phyloP scores from a whole-genome alignment of 1,140 invertebrate species.

The Neelides sp. region DNA sequence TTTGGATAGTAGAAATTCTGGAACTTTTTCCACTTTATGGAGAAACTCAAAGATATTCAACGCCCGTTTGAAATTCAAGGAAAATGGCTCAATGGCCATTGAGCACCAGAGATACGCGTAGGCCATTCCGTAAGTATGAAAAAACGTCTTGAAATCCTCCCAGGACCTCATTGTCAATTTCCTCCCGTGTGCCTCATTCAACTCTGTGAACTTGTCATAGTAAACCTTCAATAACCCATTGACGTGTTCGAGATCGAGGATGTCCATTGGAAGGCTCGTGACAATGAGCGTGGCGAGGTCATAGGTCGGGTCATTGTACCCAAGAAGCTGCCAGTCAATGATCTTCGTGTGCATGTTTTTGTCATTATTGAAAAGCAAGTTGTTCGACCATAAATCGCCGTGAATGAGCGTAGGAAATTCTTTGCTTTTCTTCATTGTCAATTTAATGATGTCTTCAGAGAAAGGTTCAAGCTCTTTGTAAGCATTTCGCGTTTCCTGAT shows the following conservation, averaged over 20 bases:
- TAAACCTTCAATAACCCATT: constrained; percentile 11
- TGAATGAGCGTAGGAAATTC: constrained; percentile 11
- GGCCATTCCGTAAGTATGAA: constrained; percentile 13
- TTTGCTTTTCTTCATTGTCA: background rate
- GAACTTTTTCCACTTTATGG: constrained; percentile 1
- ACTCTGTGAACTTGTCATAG: background rate
- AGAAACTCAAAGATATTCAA: constrained; percentile 17
- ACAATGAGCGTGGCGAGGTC: constrained; percentile 13
- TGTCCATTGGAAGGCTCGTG: constrained; percentile 4
- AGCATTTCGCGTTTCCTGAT: background rate
- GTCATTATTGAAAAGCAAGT: constrained; percentile 10
- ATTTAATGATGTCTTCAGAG: background rate
- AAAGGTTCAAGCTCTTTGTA: constrained; percentile 1
- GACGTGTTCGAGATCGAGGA: constrained; percentile 5
- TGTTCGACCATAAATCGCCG: constrained; percentile 22
- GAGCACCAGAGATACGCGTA: constrained; percentile 13
- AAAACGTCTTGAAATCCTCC: constrained; percentile 13
- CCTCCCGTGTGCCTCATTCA: too few relatives aligned
- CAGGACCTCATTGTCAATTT: background rate
- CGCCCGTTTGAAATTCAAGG: constrained; percentile 4
- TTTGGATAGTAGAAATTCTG: constrained; percentile 3
- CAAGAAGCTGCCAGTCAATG: constrained; percentile 24
- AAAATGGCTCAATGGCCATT: background rate
- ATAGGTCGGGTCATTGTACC: constrained; percentile 11
- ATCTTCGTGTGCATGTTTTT: background rate